Evolutionary conservation across 2,797 vertebrate species (phyloP).

Genomic region (Vipera ursinii): DNA sequence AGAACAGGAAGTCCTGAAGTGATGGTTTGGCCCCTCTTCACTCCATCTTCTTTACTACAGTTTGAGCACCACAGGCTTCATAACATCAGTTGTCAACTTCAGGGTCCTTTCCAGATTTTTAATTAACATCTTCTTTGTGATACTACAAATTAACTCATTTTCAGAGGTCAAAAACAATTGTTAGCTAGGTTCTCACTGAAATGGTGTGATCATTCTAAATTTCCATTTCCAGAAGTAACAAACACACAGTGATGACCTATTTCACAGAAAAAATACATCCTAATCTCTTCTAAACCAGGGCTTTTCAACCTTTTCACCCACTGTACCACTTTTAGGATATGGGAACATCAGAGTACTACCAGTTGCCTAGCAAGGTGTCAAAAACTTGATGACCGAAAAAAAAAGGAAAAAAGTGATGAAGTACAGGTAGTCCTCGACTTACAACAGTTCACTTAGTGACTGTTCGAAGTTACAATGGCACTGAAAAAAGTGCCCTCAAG

Average conservation of each 20-base stretch:
- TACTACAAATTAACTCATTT: slow-evolving; percentile 1
- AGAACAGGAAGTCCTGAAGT: not conserved
- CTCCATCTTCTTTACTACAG: not conserved
- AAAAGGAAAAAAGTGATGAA: too few species aligned
- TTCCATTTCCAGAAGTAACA: not conserved
- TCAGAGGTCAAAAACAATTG: not conserved
- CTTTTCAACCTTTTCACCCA: too few species aligned
- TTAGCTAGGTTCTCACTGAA: not conserved
- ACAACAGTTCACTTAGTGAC: too few species aligned
- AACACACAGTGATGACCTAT: not conserved
- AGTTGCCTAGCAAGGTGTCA: too few species aligned
- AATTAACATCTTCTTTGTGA: not conserved
- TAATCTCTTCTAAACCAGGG: not conserved
- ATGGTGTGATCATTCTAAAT: not conserved
- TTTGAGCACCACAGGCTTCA: not conserved
- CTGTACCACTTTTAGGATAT: too few species aligned
- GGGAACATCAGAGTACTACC: too few species aligned
- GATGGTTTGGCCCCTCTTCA: not conserved
- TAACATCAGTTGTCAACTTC: not conserved
- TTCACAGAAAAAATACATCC: not conserved
- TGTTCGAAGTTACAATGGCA: too few species aligned
- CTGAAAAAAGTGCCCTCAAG: too few species aligned
- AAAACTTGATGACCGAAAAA: too few species aligned
- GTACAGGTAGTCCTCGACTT: too few species aligned
- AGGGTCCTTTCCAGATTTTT: not conserved